Conservation (phyloP, 2,888 invertebrate genomes). For the Xanthia togata region DNA sequence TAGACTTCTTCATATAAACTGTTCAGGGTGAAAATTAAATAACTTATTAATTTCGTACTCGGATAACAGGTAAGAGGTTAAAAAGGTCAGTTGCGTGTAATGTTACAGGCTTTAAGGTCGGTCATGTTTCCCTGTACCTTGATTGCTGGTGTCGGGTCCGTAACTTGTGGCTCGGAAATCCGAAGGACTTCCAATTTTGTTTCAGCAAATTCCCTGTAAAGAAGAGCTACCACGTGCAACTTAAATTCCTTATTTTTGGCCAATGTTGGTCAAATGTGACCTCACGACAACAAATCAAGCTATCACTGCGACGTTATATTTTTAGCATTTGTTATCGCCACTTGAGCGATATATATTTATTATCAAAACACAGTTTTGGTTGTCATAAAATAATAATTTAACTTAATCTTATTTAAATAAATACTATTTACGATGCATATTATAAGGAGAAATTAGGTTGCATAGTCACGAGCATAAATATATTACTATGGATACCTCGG, state of each 20-base stretch:
- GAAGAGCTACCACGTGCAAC: no score
- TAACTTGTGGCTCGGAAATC: slow-evolving; percentile 16
- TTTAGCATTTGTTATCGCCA: not conserved
- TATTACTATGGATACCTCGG: no score
- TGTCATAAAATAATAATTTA: not conserved
- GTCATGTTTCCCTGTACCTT: slow-evolving; percentile 7
- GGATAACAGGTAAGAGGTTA: not conserved
- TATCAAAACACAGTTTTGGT: not conserved
- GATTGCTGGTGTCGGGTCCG: slow-evolving; percentile 9
- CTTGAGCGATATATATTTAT: not conserved
- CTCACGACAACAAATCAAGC: not conserved
- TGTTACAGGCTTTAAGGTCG: slow-evolving; percentile 10
- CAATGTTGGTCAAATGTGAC: not conserved
- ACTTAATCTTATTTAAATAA: no score
- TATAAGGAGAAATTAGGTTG: no score
- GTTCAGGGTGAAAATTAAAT: not conserved
- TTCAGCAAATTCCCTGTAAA: not conserved
- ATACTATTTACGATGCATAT: no score
- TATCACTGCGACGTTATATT: not conserved
- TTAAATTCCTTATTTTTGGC: not conserved
- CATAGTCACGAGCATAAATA: no score
- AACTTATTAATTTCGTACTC: not conserved
- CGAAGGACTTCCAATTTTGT: not conserved
- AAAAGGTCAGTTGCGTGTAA: slow-evolving; percentile 26
- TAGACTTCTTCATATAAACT: not conserved